These are phyloP conservation scores for Antrozous pallidus DNA, from an alignment of 2,797 vertebrate species.

Conservation along the genomic window DNA sequence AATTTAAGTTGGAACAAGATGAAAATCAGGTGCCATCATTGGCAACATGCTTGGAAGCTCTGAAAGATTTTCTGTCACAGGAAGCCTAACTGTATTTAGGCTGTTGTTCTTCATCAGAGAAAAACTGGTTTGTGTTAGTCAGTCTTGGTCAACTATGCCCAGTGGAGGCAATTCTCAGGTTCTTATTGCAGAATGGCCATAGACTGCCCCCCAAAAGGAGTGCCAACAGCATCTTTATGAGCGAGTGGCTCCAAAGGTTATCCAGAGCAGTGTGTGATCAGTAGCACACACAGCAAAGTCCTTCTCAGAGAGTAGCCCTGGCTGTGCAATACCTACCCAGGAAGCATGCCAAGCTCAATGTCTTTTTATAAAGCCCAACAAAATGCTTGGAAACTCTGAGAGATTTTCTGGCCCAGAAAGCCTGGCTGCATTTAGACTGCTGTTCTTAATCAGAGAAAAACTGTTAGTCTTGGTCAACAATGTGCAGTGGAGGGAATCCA, in stretches of 20 bases:
- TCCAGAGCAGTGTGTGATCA: not conserved
- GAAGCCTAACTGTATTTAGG: not conserved
- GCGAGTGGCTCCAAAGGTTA: not conserved
- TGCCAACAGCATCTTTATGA: not conserved
- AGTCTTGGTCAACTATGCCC: not conserved
- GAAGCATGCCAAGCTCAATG: not conserved
- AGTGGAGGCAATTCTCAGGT: not conserved
- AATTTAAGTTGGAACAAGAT: slow-evolving; percentile 11
- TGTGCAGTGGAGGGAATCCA: not conserved
- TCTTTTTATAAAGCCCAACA: not conserved
- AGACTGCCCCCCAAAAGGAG: not conserved
- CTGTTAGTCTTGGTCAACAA: not conserved
- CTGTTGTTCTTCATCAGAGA: not conserved
- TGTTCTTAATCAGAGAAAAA: not conserved
- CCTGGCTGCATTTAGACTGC: not conserved
- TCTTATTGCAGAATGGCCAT: not conserved
- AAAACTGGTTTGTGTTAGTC: not conserved
- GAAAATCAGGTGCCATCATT: slow-evolving; percentile 6
- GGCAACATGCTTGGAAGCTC: not conserved
- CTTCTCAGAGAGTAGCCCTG: not conserved
- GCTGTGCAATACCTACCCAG: not conserved
- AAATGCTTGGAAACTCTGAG: not conserved
- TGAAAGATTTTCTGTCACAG: slow-evolving; percentile 2
- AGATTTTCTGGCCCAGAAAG: not conserved
- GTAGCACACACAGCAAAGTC: not conserved